These are phyloP conservation scores for Oxyteleia sp. DNA, from an alignment of 2,888 invertebrate species.

Conservation along the genomic window DNA sequence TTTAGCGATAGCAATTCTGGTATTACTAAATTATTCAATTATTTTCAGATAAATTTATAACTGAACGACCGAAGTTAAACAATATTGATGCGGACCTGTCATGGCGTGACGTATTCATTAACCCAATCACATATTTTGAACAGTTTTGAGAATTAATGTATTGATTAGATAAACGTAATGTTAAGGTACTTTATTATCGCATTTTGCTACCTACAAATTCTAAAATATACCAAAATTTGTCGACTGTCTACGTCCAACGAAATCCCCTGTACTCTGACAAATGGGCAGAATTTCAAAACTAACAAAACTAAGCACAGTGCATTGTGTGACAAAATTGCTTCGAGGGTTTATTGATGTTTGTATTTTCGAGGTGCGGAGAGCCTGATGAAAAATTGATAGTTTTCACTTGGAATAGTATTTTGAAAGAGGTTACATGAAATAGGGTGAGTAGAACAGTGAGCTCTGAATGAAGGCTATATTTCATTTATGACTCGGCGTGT, in stretches of 20 bases:
- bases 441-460: background rate
- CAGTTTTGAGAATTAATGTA: no score
- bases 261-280: background rate
- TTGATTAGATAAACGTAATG: no score
- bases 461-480: background rate
- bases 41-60: no score
- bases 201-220: background rate
- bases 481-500: background rate
- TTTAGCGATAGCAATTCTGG: no score
- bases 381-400: background rate
- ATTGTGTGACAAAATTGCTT: background rate
- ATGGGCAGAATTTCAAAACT: background rate
- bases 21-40: no score
- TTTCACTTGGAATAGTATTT: background rate
- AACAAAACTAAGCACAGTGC: background rate
- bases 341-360: background rate
- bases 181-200: no score
- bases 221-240: background rate
- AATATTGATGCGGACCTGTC: no score
- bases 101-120: no score
- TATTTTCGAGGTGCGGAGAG: background rate
- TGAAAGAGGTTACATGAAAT: background rate
- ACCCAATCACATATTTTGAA: no score
- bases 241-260: background rate
- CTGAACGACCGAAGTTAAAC: no score